phyloP scores from a whole-genome alignment of 2,797 vertebrate species.

The Steatocranus sp. region DNA sequence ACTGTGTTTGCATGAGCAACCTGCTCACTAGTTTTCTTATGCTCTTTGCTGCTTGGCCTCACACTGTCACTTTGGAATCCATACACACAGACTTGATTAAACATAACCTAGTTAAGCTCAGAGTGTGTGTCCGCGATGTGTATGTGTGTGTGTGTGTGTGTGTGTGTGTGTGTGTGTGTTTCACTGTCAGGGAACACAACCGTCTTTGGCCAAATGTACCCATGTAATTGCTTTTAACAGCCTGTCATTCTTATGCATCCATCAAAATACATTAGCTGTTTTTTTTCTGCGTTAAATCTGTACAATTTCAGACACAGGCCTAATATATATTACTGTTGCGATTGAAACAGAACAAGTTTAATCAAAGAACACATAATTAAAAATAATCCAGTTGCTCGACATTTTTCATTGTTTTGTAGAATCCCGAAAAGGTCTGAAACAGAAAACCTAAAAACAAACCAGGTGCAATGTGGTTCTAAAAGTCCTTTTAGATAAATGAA shows the following conservation, averaged over 20 bases:
- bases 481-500: too few species aligned
- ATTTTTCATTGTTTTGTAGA: background rate
- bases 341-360: background rate
- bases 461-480: too few species aligned
- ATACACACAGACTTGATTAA: constrained; percentile 47
- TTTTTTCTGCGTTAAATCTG: too few species aligned
- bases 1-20: constrained; percentile 19
- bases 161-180: background rate
- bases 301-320: too few species aligned
- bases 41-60: constrained; percentile 1
- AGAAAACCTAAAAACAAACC: too few species aligned
- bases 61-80: constrained; percentile 18
- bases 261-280: background rate
- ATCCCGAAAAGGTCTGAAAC: too few species aligned
- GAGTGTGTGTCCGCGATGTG: background rate
- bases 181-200: background rate
- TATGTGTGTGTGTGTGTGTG: background rate
- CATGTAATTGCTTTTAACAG: background rate
- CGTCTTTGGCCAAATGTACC: background rate
- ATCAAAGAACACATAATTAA: background rate
- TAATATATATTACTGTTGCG: background rate
- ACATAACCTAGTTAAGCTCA: constrained; percentile 44
- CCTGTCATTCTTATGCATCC: background rate
- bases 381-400: background rate
- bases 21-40: constrained; percentile 5